A percentile compares a stretch with the other conserved stretches of the same genome.
Conservation (phyloP, 2,888 invertebrate species). For the Callinectes sapidus region DNA sequence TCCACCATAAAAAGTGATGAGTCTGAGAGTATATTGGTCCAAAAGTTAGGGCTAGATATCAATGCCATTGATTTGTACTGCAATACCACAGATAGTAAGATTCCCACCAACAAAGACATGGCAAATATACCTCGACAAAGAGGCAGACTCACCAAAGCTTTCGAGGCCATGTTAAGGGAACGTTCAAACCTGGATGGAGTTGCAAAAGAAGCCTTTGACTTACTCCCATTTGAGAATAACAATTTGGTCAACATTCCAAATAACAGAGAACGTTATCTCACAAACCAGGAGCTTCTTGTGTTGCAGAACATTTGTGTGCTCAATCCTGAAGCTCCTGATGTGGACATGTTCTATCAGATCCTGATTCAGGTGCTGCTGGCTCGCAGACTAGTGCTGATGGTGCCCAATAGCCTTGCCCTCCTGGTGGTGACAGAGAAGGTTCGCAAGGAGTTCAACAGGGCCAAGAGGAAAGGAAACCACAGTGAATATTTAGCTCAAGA, state of each 20-base stretch:
- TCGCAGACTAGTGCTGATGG: conserved; percentile 53
- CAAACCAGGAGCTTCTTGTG: conserved; percentile 62
- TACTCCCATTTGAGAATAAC: conserved; percentile 50
- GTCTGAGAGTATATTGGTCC: background rate
- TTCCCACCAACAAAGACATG: conserved; percentile 44
- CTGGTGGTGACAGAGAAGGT: conserved; percentile 58
- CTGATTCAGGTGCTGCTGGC: conserved; percentile 60
- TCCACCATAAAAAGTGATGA: background rate
- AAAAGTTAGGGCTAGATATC: conserved; percentile 36
- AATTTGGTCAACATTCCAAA: background rate
- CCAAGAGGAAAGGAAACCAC: conserved; percentile 45
- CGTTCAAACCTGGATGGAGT: conserved; percentile 51
- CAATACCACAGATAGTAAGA: conserved; percentile 30
- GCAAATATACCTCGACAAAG: background rate
- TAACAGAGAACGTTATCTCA: conserved; percentile 47
- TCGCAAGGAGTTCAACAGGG: conserved; percentile 58
- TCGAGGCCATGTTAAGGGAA: conserved; percentile 53
- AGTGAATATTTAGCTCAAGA: conserved; percentile 41
- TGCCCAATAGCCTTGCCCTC: conserved; percentile 61
- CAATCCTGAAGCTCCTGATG: conserved; percentile 56
- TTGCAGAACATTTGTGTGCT: conserved; percentile 64
- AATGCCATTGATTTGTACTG: conserved; percentile 39
- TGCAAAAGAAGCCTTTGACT: conserved; percentile 55
- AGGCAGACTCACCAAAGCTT: background rate
- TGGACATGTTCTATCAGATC: conserved; percentile 57